phyloP scores from a whole-genome alignment of 2,113 vertebrate species.

The Tapirus terrestris region DNA sequence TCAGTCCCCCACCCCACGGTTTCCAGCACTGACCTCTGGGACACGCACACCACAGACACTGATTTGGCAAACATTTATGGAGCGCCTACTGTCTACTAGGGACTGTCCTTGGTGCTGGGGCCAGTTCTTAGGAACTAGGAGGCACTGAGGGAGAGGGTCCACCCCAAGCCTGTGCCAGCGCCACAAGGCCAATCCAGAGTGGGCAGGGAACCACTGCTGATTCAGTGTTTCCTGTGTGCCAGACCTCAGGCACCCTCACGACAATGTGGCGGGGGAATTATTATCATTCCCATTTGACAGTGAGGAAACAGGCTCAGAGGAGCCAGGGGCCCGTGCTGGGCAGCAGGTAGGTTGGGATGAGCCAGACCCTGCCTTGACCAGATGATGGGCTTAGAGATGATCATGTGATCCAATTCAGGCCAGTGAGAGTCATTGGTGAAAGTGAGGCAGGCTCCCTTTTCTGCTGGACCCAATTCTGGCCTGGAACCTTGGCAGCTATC shows the following conservation, averaged over 20 bases:
- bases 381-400: too few relatives aligned
- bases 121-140: not conserved
- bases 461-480: not conserved
- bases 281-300: not conserved
- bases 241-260: not conserved
- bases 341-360: not conserved
- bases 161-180: not conserved
- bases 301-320: not conserved
- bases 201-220: not conserved
- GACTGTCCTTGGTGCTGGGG: not conserved
- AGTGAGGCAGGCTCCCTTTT: too few relatives aligned
- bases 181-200: not conserved
- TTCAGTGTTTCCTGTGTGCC: not conserved
- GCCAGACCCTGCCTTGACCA: not conserved
- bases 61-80: not conserved
- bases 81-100: not conserved
- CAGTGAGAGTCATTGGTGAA: too few relatives aligned
- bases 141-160: not conserved
- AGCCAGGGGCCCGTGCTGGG: too few relatives aligned
- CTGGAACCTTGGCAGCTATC: not conserved
- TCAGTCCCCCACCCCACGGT: fast-evolving
- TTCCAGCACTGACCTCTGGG: not conserved
- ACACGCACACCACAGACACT: fast-evolving
- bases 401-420: not conserved
- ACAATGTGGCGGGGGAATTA: not conserved